Evolutionary conservation across 2,888 invertebrate genomes (phyloP).

Genomic region (Lysandra coridon): DNA sequence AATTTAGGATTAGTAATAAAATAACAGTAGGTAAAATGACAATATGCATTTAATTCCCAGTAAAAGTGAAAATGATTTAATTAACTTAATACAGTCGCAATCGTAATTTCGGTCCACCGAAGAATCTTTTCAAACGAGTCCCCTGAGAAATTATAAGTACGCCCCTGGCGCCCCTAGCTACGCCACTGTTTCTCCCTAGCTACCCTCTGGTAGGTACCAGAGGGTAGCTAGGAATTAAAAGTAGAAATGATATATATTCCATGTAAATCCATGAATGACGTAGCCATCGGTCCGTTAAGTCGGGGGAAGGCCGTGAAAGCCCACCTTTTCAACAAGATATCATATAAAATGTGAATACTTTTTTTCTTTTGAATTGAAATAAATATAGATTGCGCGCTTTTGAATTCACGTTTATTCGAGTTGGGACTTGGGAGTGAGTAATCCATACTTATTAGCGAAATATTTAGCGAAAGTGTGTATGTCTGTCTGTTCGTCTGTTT

Average conservation of each 20-base stretch:
- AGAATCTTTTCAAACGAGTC: neutral
- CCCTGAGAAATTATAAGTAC: neutral
- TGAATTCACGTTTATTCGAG: neutral
- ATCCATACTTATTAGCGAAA: too few species aligned
- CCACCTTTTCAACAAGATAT: neutral
- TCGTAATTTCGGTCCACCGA: conserved; percentile 10
- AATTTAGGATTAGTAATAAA: too few species aligned
- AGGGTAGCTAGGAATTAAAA: neutral
- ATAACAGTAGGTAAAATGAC: too few species aligned
- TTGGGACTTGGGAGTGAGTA: neutral
- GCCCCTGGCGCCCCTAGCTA: neutral
- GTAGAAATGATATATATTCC: neutral
- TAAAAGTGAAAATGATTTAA: neutral
- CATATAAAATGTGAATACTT: neutral
- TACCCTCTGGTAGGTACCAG: neutral
- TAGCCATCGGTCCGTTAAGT: neutral
- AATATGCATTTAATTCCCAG: too few species aligned
- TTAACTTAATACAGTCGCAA: neutral
- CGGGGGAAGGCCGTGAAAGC: neutral
- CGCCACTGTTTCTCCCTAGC: neutral
- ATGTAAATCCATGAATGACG: conserved; percentile 1
- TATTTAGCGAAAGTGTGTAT: too few species aligned
- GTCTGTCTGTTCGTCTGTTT: too few species aligned
- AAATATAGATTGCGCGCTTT: neutral
- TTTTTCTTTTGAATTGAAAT: neutral